Evolutionary conservation across 2,113 vertebrate genomes (phyloP), one percentile per base, ranked within the genome.

Genomic region (Uropsilus gracilis): DNA sequence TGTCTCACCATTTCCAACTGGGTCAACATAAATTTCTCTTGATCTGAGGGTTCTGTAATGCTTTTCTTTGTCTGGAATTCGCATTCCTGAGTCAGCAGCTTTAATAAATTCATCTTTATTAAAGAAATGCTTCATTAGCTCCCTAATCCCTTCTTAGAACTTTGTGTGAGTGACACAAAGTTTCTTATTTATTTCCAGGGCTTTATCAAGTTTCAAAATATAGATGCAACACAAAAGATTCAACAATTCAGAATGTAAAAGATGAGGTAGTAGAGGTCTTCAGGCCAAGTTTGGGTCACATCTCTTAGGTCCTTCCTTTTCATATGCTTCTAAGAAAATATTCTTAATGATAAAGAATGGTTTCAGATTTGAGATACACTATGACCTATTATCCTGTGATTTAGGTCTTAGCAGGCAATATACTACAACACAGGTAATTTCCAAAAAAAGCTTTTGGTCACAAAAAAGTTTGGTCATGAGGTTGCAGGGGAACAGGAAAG

Each of bases 181-280:
- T 83, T 69, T 68, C 81, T 59, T n/a, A 46, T 61, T 85, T 86
- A 34, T 95, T 88, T 93, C 57, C 5, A 91, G 46, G 32, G 68
- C 11, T n/a, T 6, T 34, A 22, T 53, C 32, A 46, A n/a, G 32
- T 88, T 72, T 81, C n/a, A 68, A 39, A 77, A 88, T 48, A 18
- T 11, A 53, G 5, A 86, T 42, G 34, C 26, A 80, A 3, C 22
- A 84, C 13, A 9, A 81, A 57, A 55, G 26, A 42, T 75, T 76
- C 87, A 84, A 55, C 14, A 72, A 86, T n/a, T 90, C 68, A 64
- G 9, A 92, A 20, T 42, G 3, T 89, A 44, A 72, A 87, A 46
- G 26, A 26, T 34, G 17, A 89, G 50, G 4, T 34, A 39, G 64
- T 71, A 53, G 42, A 46, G 53, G 88, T 80, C 50, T 39, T 59